Evolutionary conservation across 2,888 invertebrate genomes (phyloP).

Genomic region (Myopa tessellatipennis): DNA sequence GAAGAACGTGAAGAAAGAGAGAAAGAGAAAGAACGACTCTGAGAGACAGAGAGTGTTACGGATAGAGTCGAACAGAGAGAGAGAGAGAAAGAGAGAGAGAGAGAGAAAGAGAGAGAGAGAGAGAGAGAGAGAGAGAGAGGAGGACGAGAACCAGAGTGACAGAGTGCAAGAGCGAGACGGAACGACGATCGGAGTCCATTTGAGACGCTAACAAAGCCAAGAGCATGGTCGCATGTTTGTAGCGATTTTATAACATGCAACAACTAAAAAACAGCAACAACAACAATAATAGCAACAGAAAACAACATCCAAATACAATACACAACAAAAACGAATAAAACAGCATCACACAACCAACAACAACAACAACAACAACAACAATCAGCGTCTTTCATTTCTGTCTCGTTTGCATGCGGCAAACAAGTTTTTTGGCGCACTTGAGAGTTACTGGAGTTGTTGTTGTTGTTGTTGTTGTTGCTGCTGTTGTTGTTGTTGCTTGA

Average conservation of each 20-base stretch:
- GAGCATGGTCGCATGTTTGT: constrained; percentile 17
- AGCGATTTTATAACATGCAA: neutral
- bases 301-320: neutral
- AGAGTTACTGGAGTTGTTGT: neutral
- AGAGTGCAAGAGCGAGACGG: neutral
- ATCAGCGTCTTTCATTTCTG: constrained; percentile 15
- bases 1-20: neutral
- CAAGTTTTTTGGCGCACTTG: constrained; percentile 38
- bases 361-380: constrained; percentile 16
- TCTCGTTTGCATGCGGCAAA: constrained; percentile 36
- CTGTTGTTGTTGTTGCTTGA: neutral
- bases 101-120: neutral
- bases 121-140: neutral
- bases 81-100: neutral
- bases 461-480: neutral
- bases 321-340: neutral
- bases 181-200: neutral
- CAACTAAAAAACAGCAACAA: constrained; percentile 7
- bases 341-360: constrained; percentile 11
- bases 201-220: constrained; percentile 8
- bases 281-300: constrained; percentile 14
- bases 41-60: neutral
- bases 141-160: neutral
- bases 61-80: neutral
- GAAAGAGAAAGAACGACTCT: neutral